Evolutionary conservation across 2,113 vertebrate species (phyloP), one percentile per base, ranked within the genome.

Genomic region (Carassius gibelio): DNA sequence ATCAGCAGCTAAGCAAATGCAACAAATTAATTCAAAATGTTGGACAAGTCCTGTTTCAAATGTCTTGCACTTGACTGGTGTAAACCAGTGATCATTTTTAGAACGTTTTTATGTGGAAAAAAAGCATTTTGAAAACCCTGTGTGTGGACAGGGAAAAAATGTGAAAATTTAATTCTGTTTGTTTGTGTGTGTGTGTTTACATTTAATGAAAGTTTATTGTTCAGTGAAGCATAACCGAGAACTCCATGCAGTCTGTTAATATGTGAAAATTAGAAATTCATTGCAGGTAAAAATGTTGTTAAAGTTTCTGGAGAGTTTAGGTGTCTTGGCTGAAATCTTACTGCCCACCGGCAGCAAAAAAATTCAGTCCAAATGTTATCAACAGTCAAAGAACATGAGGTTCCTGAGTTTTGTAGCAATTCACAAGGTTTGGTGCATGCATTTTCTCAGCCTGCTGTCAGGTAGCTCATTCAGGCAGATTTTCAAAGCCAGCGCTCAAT

Each of bases 391-490:
- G 6, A 75, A 61, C 3, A 30, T 5, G 0, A 30, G 8, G 8
- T 26, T 45, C 36, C 42, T 14, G 19, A 50, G n/a, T 10, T 50
- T 75, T 75, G 55, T 50, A 30, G 42, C 48, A 48, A 34, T 78
- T 85, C n/a, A 38, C 50, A 0, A 62, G 23, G 52, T 75, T 77
- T 21, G 61, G 23, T 84, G 26, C 42, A 36, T 68, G n/a, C 17
- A 52, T 72, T 76, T 77, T 66, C 42, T 42, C 42, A 26, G 38
- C 42, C 82, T 64, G 3, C 75, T 75, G 42, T 76, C 59, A 55
- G 81, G 52, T 57, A 76, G 62, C 36, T 55, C 23, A 80, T 69
- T 79, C n/a, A 19, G 62, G 34, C 45, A 57, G 66, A 66, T 68
- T 72, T 21, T 59, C 36, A 61, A 57, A 69, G 19, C 57, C 23